phyloP scores from a whole-genome alignment of 2,888 invertebrate species.

The Deladenus siricidicola region DNA sequence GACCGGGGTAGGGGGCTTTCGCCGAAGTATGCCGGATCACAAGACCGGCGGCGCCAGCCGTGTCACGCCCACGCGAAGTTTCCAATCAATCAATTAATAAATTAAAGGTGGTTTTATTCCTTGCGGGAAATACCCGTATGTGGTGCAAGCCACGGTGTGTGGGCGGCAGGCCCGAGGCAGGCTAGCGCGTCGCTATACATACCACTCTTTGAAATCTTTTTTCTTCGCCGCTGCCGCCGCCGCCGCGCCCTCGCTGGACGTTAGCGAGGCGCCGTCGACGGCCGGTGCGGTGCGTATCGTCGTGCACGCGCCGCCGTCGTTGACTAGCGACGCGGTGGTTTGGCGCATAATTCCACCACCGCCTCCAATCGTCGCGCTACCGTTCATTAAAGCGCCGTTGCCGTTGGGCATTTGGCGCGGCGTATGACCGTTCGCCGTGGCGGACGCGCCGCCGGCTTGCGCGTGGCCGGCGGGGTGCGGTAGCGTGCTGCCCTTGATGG shows the following conservation, averaged over 20 bases:
- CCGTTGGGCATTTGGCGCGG: not conserved
- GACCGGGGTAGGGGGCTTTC: too few species aligned
- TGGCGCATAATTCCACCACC: not conserved
- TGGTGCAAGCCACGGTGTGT: too few species aligned
- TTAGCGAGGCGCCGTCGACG: not conserved
- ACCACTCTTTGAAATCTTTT: constrained; percentile 11
- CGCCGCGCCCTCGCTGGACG: not conserved
- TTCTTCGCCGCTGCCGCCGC: not conserved
- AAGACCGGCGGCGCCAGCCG: too few species aligned
- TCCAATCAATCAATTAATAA: too few species aligned
- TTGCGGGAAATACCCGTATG: too few species aligned
- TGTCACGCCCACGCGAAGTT: too few species aligned
- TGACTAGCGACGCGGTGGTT: not conserved
- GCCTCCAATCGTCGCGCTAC: not conserved
- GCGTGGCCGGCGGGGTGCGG: not conserved
- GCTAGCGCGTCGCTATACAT: too few species aligned
- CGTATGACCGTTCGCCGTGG: too few species aligned
- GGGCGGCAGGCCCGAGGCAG: too few species aligned
- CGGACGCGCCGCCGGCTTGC: too few species aligned
- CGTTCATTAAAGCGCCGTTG: not conserved
- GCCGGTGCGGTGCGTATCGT: not conserved
- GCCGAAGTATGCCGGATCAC: too few species aligned
- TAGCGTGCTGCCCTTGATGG: not conserved
- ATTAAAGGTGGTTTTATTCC: too few species aligned
- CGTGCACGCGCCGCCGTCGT: not conserved